phyloP scores from a whole-genome alignment of 2,797 vertebrate species.

The Melanotaenia trifasciata region DNA sequence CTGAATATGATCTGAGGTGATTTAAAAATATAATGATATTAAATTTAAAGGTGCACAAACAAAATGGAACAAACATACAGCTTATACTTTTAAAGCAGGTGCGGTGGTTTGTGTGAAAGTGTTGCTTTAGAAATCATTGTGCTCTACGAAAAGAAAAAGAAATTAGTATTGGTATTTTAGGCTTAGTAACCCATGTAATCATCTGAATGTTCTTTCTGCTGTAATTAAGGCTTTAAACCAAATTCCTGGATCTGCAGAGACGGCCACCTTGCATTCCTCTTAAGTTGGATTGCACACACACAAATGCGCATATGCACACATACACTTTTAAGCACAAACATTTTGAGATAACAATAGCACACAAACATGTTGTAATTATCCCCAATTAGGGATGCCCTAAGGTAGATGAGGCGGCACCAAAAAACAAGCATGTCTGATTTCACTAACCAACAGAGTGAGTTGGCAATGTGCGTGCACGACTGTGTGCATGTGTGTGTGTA shows the following conservation, averaged over 20 bases:
- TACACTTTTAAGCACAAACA: neutral
- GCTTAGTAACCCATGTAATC: slow-evolving; percentile 18
- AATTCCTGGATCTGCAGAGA: slow-evolving; percentile 18
- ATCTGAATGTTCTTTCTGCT: slow-evolving; percentile 15
- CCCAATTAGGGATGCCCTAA: slow-evolving; percentile 58
- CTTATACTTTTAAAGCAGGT: neutral
- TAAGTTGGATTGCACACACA: neutral
- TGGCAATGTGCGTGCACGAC: neutral
- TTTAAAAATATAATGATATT: neutral
- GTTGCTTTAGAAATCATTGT: neutral
- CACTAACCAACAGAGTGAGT: slow-evolving; percentile 8
- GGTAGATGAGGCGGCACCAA: slow-evolving; percentile 57
- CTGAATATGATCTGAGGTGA: neutral
- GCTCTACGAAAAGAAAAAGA: neutral
- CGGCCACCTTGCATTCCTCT: slow-evolving; percentile 39
- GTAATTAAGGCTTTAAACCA: slow-evolving; percentile 33
- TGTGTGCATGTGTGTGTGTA: slow-evolving; percentile 2
- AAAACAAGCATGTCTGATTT: slow-evolving; percentile 61
- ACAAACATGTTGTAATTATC: slow-evolving; percentile 62
- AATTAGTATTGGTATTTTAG: slow-evolving; percentile 2
- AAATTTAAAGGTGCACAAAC: neutral
- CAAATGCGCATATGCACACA: slow-evolving; percentile 15
- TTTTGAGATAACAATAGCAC: slow-evolving; percentile 50
- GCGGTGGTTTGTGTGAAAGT: too few species aligned
- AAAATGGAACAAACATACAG: neutral